Evolutionary conservation across 2,797 vertebrate genomes (phyloP).

Genomic region (Sebastes nivosus): DNA sequence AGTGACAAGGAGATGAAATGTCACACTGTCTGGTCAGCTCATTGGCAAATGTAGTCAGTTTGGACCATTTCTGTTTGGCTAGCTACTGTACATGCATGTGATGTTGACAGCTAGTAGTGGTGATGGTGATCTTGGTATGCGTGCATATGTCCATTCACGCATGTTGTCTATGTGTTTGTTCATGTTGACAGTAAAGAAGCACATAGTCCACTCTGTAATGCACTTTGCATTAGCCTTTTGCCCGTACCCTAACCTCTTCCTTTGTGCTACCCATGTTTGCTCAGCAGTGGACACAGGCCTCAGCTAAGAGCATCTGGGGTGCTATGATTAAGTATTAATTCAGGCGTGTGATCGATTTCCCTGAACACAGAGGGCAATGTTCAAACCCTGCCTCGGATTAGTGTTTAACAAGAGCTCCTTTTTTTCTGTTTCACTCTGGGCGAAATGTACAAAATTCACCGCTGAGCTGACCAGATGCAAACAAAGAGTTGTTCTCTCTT

Average conservation of each 20-base stretch:
- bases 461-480: slow-evolving; percentile 16
- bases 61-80: slow-evolving; percentile 29
- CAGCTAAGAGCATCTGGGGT: slow-evolving; percentile 64
- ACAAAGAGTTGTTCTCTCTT: slow-evolving; percentile 7
- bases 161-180: slow-evolving; percentile 19
- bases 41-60: slow-evolving; percentile 29
- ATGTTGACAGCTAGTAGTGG: slow-evolving; percentile 6
- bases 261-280: slow-evolving; percentile 51
- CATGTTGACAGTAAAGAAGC: slow-evolving; percentile 15
- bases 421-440: slow-evolving; percentile 22
- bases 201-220: slow-evolving; percentile 9
- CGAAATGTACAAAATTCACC: slow-evolving; percentile 23
- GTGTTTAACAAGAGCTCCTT: slow-evolving; percentile 51
- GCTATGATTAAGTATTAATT: slow-evolving; percentile 91
- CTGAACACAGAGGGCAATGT: slow-evolving; percentile 55
- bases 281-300: slow-evolving; percentile 47
- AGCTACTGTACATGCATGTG: neutral
- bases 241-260: slow-evolving; percentile 7
- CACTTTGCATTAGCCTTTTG: slow-evolving; percentile 25
- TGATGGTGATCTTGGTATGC: neutral
- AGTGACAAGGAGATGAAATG: slow-evolving; percentile 54
- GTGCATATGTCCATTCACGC: neutral
- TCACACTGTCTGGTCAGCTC: slow-evolving; percentile 12
- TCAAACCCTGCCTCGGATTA: slow-evolving; percentile 62
- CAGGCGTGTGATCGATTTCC: slow-evolving; percentile 89